Conservation (phyloP, 1,140 invertebrate species). For the Amyelois transitella region DNA sequence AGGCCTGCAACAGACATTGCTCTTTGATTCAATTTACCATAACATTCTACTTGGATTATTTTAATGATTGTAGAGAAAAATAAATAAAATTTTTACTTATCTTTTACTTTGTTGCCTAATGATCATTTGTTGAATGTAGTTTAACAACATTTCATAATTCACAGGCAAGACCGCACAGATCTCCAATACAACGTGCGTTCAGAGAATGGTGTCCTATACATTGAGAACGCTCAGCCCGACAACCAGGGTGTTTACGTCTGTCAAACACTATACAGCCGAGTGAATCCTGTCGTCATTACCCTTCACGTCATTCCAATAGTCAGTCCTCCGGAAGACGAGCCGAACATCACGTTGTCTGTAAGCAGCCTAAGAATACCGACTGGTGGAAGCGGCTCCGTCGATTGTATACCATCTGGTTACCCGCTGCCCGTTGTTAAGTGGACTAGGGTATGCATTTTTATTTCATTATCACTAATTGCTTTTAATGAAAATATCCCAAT, state of each 20-base stretch:
- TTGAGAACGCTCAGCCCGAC: constrained; percentile 78
- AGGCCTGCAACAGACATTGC: too few relatives aligned
- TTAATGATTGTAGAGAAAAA: too few relatives aligned
- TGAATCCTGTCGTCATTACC: constrained; percentile 28
- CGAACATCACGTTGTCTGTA: constrained; percentile 78
- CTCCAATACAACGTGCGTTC: constrained; percentile 76
- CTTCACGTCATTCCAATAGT: constrained; percentile 30
- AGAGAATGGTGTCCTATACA: constrained; percentile 81
- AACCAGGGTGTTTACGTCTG: constrained; percentile 91
- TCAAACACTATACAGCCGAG: constrained; percentile 61
- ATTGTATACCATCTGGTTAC: constrained; percentile 81
- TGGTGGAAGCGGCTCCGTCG: constrained; percentile 84
- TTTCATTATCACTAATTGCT: constrained; percentile 3
- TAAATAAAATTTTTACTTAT: too few relatives aligned
- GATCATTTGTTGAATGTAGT: too few relatives aligned
- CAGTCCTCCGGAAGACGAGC: constrained; percentile 36
- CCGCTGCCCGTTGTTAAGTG: constrained; percentile 85
- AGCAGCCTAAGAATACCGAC: constrained; percentile 84
- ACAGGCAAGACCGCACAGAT: constrained; percentile 72
- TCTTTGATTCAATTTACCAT: too few relatives aligned
- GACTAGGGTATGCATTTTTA: constrained; percentile 78
- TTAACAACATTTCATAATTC: too few relatives aligned
- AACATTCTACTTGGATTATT: too few relatives aligned
- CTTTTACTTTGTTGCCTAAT: too few relatives aligned
- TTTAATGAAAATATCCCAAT: neutral